Conservation (phyloP, 2,888 invertebrate species). For the Cataglyphis livida region DNA sequence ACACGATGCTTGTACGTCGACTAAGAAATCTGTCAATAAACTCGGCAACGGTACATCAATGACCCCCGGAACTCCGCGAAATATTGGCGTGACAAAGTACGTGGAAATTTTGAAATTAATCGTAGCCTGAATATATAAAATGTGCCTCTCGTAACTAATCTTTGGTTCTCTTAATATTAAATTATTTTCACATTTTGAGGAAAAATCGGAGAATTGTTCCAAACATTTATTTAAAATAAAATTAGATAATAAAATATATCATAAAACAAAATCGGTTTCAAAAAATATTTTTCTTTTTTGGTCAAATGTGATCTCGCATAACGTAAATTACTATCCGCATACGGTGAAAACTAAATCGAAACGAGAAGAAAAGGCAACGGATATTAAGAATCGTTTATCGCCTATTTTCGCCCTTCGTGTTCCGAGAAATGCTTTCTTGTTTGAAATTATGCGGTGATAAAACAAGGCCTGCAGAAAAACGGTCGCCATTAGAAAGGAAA, state of each 20-base stretch:
- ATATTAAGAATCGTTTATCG: background rate
- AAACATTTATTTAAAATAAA: background rate
- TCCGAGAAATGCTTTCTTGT: background rate
- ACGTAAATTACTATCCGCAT: background rate
- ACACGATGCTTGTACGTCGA: constrained; percentile 65
- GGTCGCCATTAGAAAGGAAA: background rate
- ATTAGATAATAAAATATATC: background rate
- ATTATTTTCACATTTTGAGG: background rate
- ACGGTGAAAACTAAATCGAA: background rate
- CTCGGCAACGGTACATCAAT: constrained; percentile 73
- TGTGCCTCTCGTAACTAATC: background rate
- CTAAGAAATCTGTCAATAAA: constrained; percentile 75
- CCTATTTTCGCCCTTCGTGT: background rate
- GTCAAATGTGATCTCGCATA: background rate
- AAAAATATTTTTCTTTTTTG: background rate
- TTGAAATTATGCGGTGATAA: constrained; percentile 10
- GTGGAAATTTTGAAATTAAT: constrained; percentile 25
- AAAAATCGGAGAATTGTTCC: background rate
- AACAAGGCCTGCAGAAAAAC: constrained; percentile 15
- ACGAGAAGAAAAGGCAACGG: background rate
- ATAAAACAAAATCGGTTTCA: background rate
- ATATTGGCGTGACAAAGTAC: constrained; percentile 33
- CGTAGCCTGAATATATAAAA: background rate
- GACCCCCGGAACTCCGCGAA: constrained; percentile 38
- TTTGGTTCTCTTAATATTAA: background rate